Percentiles rank a stretch among this genome's conserved stretches.
These are phyloP conservation scores for Scaptomyza reducta DNA, from an alignment of 2,888 invertebrate genomes.

Conservation along the genomic window DNA sequence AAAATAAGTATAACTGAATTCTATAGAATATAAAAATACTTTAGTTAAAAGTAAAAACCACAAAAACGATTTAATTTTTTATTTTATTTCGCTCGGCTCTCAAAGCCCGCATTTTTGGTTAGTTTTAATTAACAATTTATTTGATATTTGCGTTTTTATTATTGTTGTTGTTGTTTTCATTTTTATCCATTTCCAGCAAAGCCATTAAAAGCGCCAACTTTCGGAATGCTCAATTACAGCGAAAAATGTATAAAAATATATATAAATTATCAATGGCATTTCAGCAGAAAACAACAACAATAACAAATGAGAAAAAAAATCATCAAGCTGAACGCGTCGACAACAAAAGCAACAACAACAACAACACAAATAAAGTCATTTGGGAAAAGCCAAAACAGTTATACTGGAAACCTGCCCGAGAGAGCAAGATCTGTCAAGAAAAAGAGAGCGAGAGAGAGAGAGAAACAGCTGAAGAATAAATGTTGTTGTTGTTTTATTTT, in stretches of 20 bases:
- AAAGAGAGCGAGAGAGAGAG: not conserved
- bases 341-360: not conserved
- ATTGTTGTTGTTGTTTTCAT: not conserved
- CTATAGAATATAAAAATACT: conserved; percentile 11
- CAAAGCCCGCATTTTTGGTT: conserved; percentile 4
- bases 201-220: conserved; percentile 46
- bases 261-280: conserved; percentile 46
- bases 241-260: conserved; percentile 54
- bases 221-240: conserved; percentile 34
- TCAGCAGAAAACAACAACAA: conserved; percentile 37
- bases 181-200: conserved; percentile 31
- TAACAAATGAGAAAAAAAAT: conserved; percentile 19
- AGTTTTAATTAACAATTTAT: conserved; percentile 13
- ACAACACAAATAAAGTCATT: conserved; percentile 13
- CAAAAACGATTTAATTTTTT: not conserved
- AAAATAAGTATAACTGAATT: not conserved
- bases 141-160: conserved; percentile 6
- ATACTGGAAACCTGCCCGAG: conserved; percentile 10
- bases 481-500: not conserved
- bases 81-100: not conserved
- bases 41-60: conserved; percentile 13
- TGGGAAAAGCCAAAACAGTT: conserved; percentile 43
- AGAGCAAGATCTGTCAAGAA: not conserved
- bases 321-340: not conserved
- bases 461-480: no score